phyloP scores from a whole-genome alignment of 2,888 invertebrate genomes.

The Agrochola circellaris region DNA sequence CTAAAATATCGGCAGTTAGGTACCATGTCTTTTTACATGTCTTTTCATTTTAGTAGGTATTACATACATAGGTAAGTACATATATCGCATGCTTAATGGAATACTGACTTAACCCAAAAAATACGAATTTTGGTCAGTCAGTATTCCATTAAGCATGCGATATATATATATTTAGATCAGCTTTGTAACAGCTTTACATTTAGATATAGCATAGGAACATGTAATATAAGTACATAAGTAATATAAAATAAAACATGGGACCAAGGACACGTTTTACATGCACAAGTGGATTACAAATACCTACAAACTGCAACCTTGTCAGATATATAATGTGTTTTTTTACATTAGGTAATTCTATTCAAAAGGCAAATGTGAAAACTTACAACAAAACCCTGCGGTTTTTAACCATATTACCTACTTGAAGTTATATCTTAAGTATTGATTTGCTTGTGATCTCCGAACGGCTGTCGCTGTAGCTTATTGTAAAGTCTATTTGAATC shows the following conservation, averaged over 20 bases:
- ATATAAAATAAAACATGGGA: conserved; percentile 4
- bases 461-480: conserved; percentile 2
- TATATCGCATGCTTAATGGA: too few species aligned
- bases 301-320: conserved; percentile 3
- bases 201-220: conserved; percentile 23
- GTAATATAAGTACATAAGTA: not conserved
- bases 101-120: too few species aligned
- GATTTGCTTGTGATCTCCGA: conserved; percentile 9
- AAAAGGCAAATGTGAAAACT: conserved; percentile 26
- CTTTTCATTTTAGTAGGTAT: conserved; percentile 9
- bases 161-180: not conserved
- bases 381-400: conserved; percentile 27
- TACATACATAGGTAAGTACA: not conserved
- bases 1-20: conserved; percentile 22
- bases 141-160: too few species aligned
- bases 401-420: conserved; percentile 6
- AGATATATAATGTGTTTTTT: conserved; percentile 4
- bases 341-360: conserved; percentile 15
- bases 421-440: not conserved
- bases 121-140: too few species aligned
- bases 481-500: not conserved
- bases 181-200: conserved; percentile 30
- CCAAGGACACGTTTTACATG: not conserved
- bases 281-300: not conserved
- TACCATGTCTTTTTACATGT: conserved; percentile 15